Base-by-base conservation (phyloP, 2,888 invertebrate species). In the Spisula subtruncata region DNA sequence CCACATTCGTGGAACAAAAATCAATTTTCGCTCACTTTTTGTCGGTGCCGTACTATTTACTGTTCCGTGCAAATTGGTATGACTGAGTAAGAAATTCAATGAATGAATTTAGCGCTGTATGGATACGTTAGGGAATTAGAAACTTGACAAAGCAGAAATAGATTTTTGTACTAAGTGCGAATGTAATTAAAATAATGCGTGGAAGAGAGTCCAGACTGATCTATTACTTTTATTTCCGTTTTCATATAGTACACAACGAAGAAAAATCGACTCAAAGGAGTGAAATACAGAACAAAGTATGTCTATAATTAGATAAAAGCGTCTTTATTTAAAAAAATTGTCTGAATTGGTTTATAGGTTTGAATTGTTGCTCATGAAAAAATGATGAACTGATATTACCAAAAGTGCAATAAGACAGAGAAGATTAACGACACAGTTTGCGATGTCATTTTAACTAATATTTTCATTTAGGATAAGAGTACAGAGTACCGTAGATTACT, bases 181-280 rank as follows among this genome's bases (percentile, higher is more conserved):
- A 85, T 79, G 35, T 41, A 85, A 85, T 85, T 85, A 85, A 85
- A 85, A 80, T 54, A 80, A 80, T 41, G 79, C 35, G 54, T 51
- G 18, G 51, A n/a, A 79, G 80, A 80, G 56, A 35, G 2, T n/a
- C 48, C 16, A 80, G 80, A 80, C 51, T 80, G 85, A 80, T 54
- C 79, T 85, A 20, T 46, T 16, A 51, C 25, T 25, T 81, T 4
- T 32, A 35, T 25, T 32, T n/a, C 20, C 8, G 14, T 32, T 12
- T 35, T 35, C 32, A 16, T 75, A 16, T 75, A 35, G 75, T 18
- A 75, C 29, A 75, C 18, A 75, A 75, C 35, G 10, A 75, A 12
- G 16, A 75, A 16, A 75, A 71, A 75, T 32, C 18, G 32, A 32
- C 29, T 10, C 2, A 75, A 75, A 32, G 32, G 32, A 18, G 75